Evolutionary conservation across 2,888 invertebrate genomes (phyloP).

Genomic region (Idaea dimidiata): DNA sequence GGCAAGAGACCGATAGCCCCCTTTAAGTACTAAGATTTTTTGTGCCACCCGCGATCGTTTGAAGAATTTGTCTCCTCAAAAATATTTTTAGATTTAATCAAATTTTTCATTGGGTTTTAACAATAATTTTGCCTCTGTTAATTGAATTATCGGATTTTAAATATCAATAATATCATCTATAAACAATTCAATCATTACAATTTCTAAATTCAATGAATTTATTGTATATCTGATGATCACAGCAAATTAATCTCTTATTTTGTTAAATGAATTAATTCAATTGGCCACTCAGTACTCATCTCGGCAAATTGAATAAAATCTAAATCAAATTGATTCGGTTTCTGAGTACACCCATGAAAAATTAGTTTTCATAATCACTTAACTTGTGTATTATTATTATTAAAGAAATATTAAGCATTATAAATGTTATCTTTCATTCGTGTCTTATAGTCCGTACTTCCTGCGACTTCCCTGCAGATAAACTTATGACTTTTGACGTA

Average conservation of each 20-base stretch:
- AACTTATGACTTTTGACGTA: no score
- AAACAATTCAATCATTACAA: constrained; percentile 55
- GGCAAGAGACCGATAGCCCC: no score
- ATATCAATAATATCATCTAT: constrained; percentile 42
- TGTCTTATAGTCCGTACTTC: not conserved
- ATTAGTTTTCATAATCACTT: constrained; percentile 32
- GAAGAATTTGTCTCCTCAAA: constrained; percentile 13
- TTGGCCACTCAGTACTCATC: constrained; percentile 32
- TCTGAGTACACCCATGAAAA: constrained; percentile 59
- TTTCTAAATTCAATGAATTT: constrained; percentile 60
- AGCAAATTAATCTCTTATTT: constrained; percentile 38
- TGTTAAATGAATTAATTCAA: constrained; percentile 37
- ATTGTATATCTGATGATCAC: constrained; percentile 50
- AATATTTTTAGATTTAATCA: constrained; percentile 3
- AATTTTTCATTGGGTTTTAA: constrained; percentile 68
- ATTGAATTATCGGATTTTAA: constrained; percentile 33
- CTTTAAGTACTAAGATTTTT: not conserved
- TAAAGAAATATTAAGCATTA: constrained; percentile 43
- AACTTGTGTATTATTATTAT: not conserved
- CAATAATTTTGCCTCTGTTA: constrained; percentile 25
- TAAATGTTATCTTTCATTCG: constrained; percentile 19
- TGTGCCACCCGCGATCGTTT: not conserved
- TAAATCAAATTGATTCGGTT: constrained; percentile 13
- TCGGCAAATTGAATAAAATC: constrained; percentile 37
- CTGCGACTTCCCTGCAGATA: no score